These are phyloP conservation scores for Myanophis thanlyinensis DNA, from an alignment of 2,113 vertebrate genomes.

Conservation along the genomic window DNA sequence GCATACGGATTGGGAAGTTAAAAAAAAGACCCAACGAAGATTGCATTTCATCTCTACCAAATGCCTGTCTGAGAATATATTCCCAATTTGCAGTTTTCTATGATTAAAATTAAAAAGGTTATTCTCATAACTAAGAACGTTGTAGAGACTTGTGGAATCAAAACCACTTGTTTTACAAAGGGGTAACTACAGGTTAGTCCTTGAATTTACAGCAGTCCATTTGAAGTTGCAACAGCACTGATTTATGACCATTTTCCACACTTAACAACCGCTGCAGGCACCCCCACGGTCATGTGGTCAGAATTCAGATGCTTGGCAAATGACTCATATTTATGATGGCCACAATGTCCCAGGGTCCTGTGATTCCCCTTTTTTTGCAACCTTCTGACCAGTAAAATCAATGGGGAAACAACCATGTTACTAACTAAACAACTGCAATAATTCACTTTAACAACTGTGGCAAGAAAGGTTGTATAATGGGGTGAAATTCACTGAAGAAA, in stretches of 20 bases:
- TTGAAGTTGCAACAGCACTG: background rate
- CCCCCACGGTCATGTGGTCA: too few relatives aligned
- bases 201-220: background rate
- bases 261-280: too few relatives aligned
- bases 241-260: background rate
- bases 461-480: background rate
- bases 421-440: background rate
- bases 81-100: constrained; percentile 4
- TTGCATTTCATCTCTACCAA: background rate
- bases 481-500: background rate
- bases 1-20: background rate
- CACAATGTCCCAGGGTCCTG: too few relatives aligned
- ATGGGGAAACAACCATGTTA: too few relatives aligned
- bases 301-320: too few relatives aligned
- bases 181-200: too few relatives aligned
- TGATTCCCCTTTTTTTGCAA: too few relatives aligned
- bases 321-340: too few relatives aligned
- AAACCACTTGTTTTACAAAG: background rate
- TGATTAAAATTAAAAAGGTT: background rate
- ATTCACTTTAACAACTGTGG: background rate
- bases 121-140: background rate
- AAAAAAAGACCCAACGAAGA: background rate
- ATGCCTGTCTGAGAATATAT: background rate
- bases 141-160: background rate
- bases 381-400: too few relatives aligned